Conservation (phyloP, 2,797 vertebrate genomes). For the Lophotriccus pileatus region DNA sequence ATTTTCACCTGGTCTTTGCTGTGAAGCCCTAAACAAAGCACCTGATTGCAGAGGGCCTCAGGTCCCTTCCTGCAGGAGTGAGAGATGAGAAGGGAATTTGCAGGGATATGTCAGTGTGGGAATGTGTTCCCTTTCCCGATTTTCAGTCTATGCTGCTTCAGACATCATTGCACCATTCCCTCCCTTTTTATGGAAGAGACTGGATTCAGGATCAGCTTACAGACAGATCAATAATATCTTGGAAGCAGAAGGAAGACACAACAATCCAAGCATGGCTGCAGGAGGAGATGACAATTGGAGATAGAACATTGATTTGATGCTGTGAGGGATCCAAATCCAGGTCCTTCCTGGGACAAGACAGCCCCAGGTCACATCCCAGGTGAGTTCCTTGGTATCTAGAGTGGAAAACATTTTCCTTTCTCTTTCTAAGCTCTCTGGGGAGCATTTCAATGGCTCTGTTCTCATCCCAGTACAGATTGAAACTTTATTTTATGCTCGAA, state of each 20-base stretch:
- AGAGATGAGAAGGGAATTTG: background rate
- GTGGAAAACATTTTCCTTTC: background rate
- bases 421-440: background rate
- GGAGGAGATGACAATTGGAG: background rate
- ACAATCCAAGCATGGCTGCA: background rate
- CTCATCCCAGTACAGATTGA: background rate
- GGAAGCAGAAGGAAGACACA: background rate
- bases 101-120: background rate
- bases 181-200: background rate
- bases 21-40: background rate
- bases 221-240: background rate
- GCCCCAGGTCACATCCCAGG: background rate
- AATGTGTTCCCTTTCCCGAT: background rate
- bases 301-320: background rate
- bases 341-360: background rate
- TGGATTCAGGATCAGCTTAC: background rate
- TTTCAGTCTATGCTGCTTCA: background rate
- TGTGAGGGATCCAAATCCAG: background rate
- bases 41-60: background rate
- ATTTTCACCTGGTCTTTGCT: background rate
- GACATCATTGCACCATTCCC: background rate
- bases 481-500: background rate
- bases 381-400: background rate
- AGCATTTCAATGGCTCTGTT: background rate
- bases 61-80: background rate